Conservation (phyloP, 2,797 vertebrate species). For the Sebastes dallii region DNA sequence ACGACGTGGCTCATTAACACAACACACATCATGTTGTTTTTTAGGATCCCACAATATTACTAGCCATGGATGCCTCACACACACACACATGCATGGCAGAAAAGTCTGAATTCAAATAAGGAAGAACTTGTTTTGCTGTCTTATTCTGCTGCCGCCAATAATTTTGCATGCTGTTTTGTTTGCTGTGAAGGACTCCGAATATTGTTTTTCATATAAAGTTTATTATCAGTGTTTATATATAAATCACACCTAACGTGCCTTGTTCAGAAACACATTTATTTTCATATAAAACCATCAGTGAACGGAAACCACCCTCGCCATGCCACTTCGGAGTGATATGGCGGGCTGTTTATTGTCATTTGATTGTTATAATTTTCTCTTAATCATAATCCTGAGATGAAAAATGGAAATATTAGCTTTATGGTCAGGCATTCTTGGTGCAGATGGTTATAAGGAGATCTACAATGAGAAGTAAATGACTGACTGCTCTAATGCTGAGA, state of each 20-base stretch:
- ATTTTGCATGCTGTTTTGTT: not conserved
- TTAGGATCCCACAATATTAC: not conserved
- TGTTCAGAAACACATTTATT: not conserved
- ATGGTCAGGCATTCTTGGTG: not conserved
- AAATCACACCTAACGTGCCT: not conserved
- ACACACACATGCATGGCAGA: not conserved
- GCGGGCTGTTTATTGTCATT: not conserved
- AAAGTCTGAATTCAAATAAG: not conserved
- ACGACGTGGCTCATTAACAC: conserved; percentile 50
- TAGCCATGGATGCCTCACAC: not conserved
- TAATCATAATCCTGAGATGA: conserved; percentile 1
- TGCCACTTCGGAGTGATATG: not conserved
- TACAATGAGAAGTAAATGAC: conserved; percentile 7
- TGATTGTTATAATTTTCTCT: conserved; percentile 35
- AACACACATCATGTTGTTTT: conserved; percentile 8
- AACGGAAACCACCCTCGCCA: not conserved
- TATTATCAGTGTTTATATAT: not conserved
- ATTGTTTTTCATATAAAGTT: conserved; percentile 14
- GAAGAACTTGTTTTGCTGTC: not conserved
- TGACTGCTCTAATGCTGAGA: not conserved
- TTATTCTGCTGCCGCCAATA: not conserved
- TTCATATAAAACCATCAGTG: not conserved
- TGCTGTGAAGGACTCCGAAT: not conserved
- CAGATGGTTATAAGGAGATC: not conserved
- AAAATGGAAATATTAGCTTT: conserved; percentile 10